Base-by-base conservation (phyloP, 2,113 vertebrate species). In the Calypte anna region DNA sequence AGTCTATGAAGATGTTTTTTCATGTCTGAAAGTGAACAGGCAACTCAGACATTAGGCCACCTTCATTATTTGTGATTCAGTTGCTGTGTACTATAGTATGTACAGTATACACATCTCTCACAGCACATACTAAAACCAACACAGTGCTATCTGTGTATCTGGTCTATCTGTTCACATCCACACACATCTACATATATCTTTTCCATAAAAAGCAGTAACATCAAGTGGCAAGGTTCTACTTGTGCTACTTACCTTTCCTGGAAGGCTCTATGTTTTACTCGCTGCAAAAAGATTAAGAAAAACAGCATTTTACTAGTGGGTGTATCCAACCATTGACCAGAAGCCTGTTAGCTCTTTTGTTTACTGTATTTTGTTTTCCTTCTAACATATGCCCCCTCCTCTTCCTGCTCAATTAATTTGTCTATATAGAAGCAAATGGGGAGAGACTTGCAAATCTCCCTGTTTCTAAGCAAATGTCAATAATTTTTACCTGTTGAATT, bases 401-500 rank as follows among this genome's bases (percentile, higher is more conserved):
- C 27, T 81, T 81, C 66, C 57, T 88, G 20, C 82, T 36, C 20
- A 68, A 40, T 90, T 90, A 44, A 12, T 90, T 95, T 86, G 43
- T n/a, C 27, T 15, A 91, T 54, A 40, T 51, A 74, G 40, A 64
- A 83, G n/a, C 57, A 83, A 79, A 5, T 31, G 9, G 11, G 44
- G 30, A 87, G 38, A 23, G 23, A 69, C 38, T 72, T 27, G 23
- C 40, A 63, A 90, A 50, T 62, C 12, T 75, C 63, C 48, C 33
- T 28, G 12, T 86, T 88, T 61, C 30, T 75, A 58, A 90, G 64
- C 12, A 70, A 53, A 54, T 30, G 6, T 38, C 50, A 54, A 6
- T 72, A 44, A 57, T 88, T 40, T 93, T 98, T 86, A 99, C 99
- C 98, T 97, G 96, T 5, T 98, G 97, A 54, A 99, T 97, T 97